Evolutionary conservation across 2,888 invertebrate species (phyloP), one percentile per base, ranked within the genome.

Genomic region (Orthosia gothica): DNA sequence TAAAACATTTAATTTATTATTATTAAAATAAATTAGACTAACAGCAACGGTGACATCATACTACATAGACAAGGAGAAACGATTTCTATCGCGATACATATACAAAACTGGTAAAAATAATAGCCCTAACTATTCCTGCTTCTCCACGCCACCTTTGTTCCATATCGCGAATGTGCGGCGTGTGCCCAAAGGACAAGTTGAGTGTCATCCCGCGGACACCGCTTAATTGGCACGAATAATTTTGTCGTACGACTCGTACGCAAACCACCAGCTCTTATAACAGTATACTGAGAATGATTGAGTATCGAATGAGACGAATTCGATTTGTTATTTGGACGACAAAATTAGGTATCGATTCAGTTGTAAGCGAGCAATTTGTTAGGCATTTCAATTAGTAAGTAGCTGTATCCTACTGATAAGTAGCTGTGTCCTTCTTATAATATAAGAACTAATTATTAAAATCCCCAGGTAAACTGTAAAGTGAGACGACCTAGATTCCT

Each of bases 141-240:
- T 70, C 89, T 91, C 91, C 73, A 84, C 65, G 45, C 58, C 55
- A 54, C 72, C 57, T 18, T 63, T 89, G 89, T 92, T 88, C 91
- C 81, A 69, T 87, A 89, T 90, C 83, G 86, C 88, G 86, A 66
- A 90, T 84, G 72, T 79, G 76, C 84, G 90, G 83, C 89, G 88
- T 91, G 88, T 91, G 91, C 91, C 91, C 88, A 92, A 92, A 92
- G 92, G 91, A 94, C 91, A 92, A 91, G 80, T 88, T 90, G 74
- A 84, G 90, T 94, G 92, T 92, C 92, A 92, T 92, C 92, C 83
- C 80, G 77, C 83, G 85, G 82, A 84, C 88, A 83, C 83, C 81
- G 89, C 89, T 91, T 92, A 92, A 94, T 94, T 93, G 92, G 90
- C 86, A 87, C 84, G 88, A 91, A 91, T 91, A 91, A 92, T 91